Conservation (phyloP, 2,797 vertebrate genomes). For the Epinephelus coioides region DNA sequence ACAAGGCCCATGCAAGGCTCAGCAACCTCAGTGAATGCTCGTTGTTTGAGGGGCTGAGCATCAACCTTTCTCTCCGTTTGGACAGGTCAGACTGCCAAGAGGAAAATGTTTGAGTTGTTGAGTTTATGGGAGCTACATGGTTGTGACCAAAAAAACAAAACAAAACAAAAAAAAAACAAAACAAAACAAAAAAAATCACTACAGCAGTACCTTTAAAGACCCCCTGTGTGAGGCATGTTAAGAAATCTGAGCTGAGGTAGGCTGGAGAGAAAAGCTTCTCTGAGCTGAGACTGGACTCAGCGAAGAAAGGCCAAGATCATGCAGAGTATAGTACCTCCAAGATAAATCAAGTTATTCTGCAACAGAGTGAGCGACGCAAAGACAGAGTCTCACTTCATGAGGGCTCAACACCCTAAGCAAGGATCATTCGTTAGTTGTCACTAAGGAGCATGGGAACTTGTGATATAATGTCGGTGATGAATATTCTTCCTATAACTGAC, state of each 20-base stretch:
- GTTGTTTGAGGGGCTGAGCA: slow-evolving; percentile 56
- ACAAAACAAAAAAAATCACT: slow-evolving; percentile 53
- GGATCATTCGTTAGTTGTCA: slow-evolving; percentile 64
- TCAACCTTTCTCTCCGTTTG: slow-evolving; percentile 58
- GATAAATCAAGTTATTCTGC: slow-evolving; percentile 67
- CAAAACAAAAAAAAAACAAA: slow-evolving; percentile 21
- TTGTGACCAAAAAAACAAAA: slow-evolving; percentile 38
- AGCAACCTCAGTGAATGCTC: slow-evolving; percentile 70
- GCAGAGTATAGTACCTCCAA: slow-evolving; percentile 75
- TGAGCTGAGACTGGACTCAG: slow-evolving; percentile 77
- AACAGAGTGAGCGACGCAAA: slow-evolving; percentile 46
- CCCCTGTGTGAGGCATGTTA: slow-evolving; percentile 74
- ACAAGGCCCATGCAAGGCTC: slow-evolving; percentile 76
- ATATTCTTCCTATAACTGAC: slow-evolving; percentile 59
- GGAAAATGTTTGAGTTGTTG: slow-evolving; percentile 33
- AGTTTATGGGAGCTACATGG: slow-evolving; percentile 72
- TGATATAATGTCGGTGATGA: slow-evolving; percentile 45
- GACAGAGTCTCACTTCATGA: slow-evolving; percentile 70
- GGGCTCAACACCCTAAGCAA: slow-evolving; percentile 60
- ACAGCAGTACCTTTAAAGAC: slow-evolving; percentile 84
- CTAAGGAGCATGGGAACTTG: slow-evolving; percentile 61
- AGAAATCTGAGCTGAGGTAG: slow-evolving; percentile 88
- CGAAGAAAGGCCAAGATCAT: slow-evolving; percentile 60
- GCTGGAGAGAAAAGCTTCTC: slow-evolving; percentile 79
- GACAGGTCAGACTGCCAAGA: slow-evolving; percentile 54